Percentiles rank a stretch among this genome's conserved stretches.
These are phyloP conservation scores for Holothuria leucospilota DNA, from an alignment of 53 echinoderm and acorn worm species.

Conservation along the genomic window DNA sequence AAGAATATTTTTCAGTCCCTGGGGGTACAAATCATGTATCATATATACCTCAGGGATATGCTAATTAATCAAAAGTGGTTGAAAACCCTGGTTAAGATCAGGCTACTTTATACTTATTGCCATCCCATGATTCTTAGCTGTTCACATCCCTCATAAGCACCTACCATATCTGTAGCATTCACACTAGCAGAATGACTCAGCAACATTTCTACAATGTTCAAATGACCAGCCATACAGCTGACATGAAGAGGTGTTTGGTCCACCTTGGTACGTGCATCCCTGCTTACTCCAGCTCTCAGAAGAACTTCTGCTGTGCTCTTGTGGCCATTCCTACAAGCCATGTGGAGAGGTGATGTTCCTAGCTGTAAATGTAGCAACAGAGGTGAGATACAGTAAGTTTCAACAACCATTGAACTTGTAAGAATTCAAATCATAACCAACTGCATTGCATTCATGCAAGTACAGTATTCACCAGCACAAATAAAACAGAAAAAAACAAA, in stretches of 20 bases:
- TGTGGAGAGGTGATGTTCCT: constrained; percentile 92
- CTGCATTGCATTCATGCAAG: neutral
- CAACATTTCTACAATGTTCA: constrained; percentile 68
- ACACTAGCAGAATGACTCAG: constrained; percentile 81
- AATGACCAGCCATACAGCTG: constrained; percentile 86
- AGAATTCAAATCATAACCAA: neutral
- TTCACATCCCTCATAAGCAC: neutral
- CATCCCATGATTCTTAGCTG: no score
- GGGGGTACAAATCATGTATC: no score
- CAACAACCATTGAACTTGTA: neutral
- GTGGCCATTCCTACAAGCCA: constrained; percentile 91
- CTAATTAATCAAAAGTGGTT: no score
- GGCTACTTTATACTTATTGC: no score
- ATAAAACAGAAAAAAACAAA: neutral
- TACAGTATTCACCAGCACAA: neutral
- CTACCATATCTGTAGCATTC: constrained; percentile 95
- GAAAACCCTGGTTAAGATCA: no score
- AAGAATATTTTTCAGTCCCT: no score
- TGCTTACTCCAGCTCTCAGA: constrained; percentile 86
- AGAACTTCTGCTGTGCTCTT: constrained; percentile 86
- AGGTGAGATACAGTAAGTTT: neutral
- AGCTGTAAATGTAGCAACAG: constrained; percentile 53
- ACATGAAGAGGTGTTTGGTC: constrained; percentile 96
- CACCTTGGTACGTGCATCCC: constrained; percentile 96
- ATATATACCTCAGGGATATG: no score